These are phyloP conservation scores for Glossophaga mutica DNA, from an alignment of 2,797 vertebrate genomes.

Conservation along the genomic window DNA sequence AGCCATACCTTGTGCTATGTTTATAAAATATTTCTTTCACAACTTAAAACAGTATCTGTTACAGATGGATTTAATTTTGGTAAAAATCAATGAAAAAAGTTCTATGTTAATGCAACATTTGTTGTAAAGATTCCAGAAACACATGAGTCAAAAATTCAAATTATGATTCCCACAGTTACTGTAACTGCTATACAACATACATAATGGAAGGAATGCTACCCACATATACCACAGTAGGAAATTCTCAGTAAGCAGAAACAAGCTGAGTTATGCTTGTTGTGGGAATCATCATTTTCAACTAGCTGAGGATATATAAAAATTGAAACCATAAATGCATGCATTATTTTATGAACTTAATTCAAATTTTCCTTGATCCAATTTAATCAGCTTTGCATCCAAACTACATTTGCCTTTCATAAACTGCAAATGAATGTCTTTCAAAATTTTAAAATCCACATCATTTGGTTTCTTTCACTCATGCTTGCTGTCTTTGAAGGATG, in stretches of 20 bases:
- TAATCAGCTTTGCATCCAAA: constrained; percentile 78
- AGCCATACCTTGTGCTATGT: neutral
- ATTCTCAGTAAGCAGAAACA: constrained; percentile 56
- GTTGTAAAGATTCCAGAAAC: constrained; percentile 60
- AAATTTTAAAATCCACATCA: constrained; percentile 55
- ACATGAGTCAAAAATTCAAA: constrained; percentile 58
- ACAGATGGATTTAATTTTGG: constrained; percentile 48
- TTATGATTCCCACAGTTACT: constrained; percentile 65
- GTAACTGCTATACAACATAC: constrained; percentile 57
- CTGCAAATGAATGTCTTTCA: constrained; percentile 74
- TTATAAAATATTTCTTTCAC: constrained; percentile 52
- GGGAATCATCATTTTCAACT: constrained; percentile 61
- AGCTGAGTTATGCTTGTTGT: constrained; percentile 62
- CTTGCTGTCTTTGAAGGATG: constrained; percentile 63
- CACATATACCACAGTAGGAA: neutral
- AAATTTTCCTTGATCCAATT: constrained; percentile 79
- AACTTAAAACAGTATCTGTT: constrained; percentile 50
- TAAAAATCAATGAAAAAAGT: constrained; percentile 44
- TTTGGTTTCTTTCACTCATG: constrained; percentile 60
- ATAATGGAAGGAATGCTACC: constrained; percentile 55
- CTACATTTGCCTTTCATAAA: constrained; percentile 77
- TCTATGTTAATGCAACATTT: constrained; percentile 59
- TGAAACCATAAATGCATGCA: constrained; percentile 70
- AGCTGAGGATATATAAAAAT: constrained; percentile 63
- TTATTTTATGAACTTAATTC: constrained; percentile 75